Percentiles rank a stretch among this genome's conserved stretches.
These are phyloP conservation scores for Gavia stellata DNA, from an alignment of 2,113 vertebrate species.

Conservation along the genomic window DNA sequence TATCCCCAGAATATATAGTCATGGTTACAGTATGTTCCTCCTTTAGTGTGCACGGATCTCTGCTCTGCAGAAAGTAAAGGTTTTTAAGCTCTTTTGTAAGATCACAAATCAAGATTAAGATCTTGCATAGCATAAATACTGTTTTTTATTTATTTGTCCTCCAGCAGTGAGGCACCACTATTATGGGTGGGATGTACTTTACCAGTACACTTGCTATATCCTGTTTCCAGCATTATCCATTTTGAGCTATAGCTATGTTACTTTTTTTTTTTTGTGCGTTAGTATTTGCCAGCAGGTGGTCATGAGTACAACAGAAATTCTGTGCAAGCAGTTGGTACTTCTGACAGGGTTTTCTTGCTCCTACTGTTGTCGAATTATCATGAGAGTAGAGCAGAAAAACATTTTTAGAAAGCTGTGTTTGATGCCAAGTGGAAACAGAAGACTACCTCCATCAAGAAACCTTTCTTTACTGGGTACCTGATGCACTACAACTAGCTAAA, in stretches of 20 bases:
- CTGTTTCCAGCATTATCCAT: background rate
- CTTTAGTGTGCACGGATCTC: background rate
- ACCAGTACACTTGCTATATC: background rate
- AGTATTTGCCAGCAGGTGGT: background rate
- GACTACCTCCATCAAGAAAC: background rate
- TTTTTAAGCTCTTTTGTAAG: background rate
- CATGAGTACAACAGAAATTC: slow-evolving; percentile 14
- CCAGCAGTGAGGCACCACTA: background rate
- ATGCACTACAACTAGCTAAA: slow-evolving; percentile 15
- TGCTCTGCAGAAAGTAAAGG: slow-evolving; percentile 11
- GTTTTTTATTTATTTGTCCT: background rate
- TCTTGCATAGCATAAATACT: background rate
- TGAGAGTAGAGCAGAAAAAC: slow-evolving; percentile 9
- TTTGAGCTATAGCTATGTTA: background rate
- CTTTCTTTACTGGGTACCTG: background rate
- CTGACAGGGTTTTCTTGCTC: slow-evolving; percentile 1
- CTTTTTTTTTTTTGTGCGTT: slow-evolving; percentile 12
- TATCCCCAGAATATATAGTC: slow-evolving; percentile 7
- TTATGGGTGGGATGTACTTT: background rate
- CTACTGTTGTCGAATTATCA: slow-evolving; percentile 31
- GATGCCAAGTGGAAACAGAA: slow-evolving; percentile 31
- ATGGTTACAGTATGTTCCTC: slow-evolving; percentile 3
- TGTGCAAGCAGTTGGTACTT: background rate
- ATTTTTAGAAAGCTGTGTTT: slow-evolving; percentile 30
- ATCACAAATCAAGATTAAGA: slow-evolving; percentile 19